Conservation (phyloP, 2,888 invertebrate species). For the Trachelus stipa region DNA sequence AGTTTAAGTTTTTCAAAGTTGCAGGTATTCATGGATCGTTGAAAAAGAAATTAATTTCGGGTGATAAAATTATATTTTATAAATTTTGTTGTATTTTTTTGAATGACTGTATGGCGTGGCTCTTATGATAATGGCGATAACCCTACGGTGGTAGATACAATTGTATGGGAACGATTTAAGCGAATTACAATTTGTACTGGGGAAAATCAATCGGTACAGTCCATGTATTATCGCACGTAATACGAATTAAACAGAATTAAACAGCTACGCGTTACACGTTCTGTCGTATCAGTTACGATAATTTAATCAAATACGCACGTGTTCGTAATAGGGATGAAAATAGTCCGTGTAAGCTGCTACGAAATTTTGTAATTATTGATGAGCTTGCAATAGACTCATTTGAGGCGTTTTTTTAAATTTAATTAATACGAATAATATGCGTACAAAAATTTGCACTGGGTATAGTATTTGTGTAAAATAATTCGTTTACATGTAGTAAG, state of each 20-base stretch:
- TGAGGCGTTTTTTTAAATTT: no score
- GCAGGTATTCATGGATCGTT: neutral
- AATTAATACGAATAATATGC: neutral
- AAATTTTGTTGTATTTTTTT: neutral
- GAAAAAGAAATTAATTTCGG: neutral
- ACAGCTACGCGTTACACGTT: neutral
- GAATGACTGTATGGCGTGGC: neutral
- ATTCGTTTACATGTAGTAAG: neutral
- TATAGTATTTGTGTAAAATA: neutral
- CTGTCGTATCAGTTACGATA: neutral
- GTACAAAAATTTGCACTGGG: neutral
- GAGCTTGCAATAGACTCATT: no score
- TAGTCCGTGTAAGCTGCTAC: neutral
- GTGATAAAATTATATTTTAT: neutral
- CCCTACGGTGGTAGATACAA: neutral
- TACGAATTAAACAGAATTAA: neutral
- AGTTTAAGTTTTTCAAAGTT: neutral
- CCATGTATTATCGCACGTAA: neutral
- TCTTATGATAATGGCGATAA: neutral
- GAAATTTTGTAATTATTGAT: neutral
- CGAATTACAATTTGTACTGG: neutral
- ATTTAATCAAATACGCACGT: neutral
- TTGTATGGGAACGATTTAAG: neutral
- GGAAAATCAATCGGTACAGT: neutral
- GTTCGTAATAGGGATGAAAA: neutral